Evolutionary conservation across 1,140 invertebrate genomes (phyloP), one percentile per base, ranked within the genome.

Genomic region (Drosophila obscura): DNA sequence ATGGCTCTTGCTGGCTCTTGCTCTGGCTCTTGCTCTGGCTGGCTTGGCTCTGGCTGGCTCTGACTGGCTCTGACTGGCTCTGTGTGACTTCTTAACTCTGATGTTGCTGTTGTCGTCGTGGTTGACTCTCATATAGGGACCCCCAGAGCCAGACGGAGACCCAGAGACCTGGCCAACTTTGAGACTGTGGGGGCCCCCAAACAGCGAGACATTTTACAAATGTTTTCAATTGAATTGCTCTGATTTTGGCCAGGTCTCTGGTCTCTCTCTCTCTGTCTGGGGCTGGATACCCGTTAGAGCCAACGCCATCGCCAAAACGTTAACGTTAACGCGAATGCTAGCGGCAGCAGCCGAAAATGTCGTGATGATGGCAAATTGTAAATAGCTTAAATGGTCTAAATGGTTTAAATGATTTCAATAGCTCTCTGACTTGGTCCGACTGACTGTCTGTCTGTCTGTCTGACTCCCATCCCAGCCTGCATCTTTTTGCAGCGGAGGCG

Each of bases 321-420:
- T 73, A 63, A 15, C 28, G 31, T 35, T 39, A 53, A 39, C 46
- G 58, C 55, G 24, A 44, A 71, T 71, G 72, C 73, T 63, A 73
- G 62, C 68, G 63, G 65, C 55, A 57, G 72, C 81, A 85, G 81
- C 79, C 76, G 82, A 90, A 82, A 87, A 90, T 90, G 88, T 90
- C 88, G 88, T 90, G 88, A 90, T 90, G 88, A 90, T 90, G 88
- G 88, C 88, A 90, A 90, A 90, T 90, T 90, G 88, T 90, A 90
- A 90, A 90, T 90, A 90, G 88, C 83, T 90, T 90, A 90, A 90
- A 90, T 90, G 87, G 87, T 85, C 84, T 84, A 88, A 88, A 88
- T 89, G 84, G 84, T 89, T 88, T 88, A 88, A 88, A 88, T 88
- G 84, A 90, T 90, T 90, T 90, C 81, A 90, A 87, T 90, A 90